phyloP scores from a whole-genome alignment of 2,113 vertebrate species.

The Myrmecophaga tridactyla region DNA sequence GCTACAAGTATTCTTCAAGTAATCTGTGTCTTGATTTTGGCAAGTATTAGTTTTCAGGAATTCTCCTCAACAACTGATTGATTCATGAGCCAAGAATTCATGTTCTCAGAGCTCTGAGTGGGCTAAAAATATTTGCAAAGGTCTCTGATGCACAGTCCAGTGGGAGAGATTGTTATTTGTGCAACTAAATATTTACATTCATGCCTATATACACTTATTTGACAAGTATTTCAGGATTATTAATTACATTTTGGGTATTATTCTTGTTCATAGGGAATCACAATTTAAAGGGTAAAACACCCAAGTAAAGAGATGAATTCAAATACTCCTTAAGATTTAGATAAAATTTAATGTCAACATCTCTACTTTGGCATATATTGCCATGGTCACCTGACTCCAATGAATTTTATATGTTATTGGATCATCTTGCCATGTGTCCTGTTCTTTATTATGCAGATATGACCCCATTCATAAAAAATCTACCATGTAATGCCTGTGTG shows the following conservation, averaged over 20 bases:
- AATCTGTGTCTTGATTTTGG: neutral
- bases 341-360: neutral
- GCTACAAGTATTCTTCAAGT: no score
- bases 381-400: neutral
- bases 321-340: neutral
- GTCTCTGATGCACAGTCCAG: neutral
- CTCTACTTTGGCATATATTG: neutral
- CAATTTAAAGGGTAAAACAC: neutral
- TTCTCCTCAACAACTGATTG: neutral
- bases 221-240: neutral
- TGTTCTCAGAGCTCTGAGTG: neutral
- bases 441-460: neutral
- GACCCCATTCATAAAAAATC: neutral
- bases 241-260: neutral
- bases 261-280: neutral
- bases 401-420: neutral
- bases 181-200: neutral
- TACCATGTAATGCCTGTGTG: neutral
- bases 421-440: neutral
- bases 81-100: neutral
- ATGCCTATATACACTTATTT: neutral
- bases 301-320: neutral
- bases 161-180: neutral
- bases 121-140: neutral
- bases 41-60: neutral